These are phyloP conservation scores for Carassius auratus DNA, from an alignment of 2,113 vertebrate genomes.

Conservation along the genomic window DNA sequence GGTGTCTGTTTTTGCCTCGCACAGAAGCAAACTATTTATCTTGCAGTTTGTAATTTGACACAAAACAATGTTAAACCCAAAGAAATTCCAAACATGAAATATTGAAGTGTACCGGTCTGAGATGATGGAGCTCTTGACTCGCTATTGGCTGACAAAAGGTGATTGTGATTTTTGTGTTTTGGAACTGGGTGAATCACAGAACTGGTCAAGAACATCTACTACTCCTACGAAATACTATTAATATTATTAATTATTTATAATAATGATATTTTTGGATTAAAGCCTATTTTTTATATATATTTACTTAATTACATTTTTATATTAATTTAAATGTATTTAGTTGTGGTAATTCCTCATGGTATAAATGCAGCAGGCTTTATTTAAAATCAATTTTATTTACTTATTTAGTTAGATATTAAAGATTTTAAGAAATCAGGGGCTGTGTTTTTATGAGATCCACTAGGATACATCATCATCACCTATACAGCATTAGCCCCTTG, in stretches of 20 bases:
- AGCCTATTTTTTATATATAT: too few relatives aligned
- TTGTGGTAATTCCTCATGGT: neutral
- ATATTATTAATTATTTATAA: too few relatives aligned
- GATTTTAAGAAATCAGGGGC: neutral
- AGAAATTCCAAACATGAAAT: constrained; percentile 55
- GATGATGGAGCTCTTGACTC: constrained; percentile 40
- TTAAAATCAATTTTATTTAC: neutral
- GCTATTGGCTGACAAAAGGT: constrained; percentile 44
- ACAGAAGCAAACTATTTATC: constrained; percentile 57
- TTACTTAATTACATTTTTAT: too few relatives aligned
- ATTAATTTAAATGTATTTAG: too few relatives aligned
- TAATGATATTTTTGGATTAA: too few relatives aligned
- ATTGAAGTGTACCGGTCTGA: constrained; percentile 30
- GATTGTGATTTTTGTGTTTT: constrained; percentile 38
- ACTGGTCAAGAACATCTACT: neutral
- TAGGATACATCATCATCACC: neutral
- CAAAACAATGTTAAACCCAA: constrained; percentile 55
- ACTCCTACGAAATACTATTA: too few relatives aligned
- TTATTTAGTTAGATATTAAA: neutral
- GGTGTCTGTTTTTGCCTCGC: constrained; percentile 50
- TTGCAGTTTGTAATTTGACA: constrained; percentile 58
- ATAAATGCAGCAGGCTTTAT: neutral
- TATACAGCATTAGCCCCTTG: neutral
- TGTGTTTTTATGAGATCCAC: neutral
- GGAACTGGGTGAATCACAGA: neutral